Conservation (phyloP, 2,113 vertebrate genomes). For the Corythornis vintsioides region DNA sequence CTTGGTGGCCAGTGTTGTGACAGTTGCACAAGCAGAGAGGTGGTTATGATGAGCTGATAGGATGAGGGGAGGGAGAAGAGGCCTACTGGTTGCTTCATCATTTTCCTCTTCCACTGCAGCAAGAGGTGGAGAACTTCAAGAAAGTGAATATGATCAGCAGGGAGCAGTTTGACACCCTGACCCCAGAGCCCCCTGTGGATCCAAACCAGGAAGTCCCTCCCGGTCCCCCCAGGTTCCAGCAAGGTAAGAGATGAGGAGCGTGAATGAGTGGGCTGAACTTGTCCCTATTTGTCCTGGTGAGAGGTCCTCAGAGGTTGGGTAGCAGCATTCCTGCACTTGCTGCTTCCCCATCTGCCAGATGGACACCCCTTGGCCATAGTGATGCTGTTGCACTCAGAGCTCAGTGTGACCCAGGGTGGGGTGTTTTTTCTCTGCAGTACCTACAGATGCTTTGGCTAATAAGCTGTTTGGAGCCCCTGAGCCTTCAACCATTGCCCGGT, state of each 20-base stretch:
- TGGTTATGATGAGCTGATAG: not conserved
- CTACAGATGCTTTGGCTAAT: conserved; percentile 95
- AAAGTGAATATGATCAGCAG: conserved; percentile 98
- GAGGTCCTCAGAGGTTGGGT: not conserved
- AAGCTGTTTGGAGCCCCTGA: conserved; percentile 95
- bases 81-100: not conserved
- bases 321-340: not conserved
- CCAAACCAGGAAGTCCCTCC: conserved; percentile 98
- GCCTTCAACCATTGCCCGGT: conserved; percentile 90
- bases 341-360: fast-evolving
- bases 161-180: conserved; percentile 94
- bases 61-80: not conserved
- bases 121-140: conserved; percentile 99
- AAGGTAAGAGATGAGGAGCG: conserved; percentile 78
- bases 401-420: not conserved
- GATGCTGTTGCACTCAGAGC: not conserved
- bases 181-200: conserved; percentile 96
- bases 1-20: fast-evolving
- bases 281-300: not conserved
- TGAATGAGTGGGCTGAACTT: not conserved
- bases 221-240: conserved; percentile 90
- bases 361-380: not conserved
- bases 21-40: not conserved
- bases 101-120: conserved; percentile 76
- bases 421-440: conserved; percentile 77